phyloP scores from a whole-genome alignment of 2,797 vertebrate genomes.

The Limosa lapponica region DNA sequence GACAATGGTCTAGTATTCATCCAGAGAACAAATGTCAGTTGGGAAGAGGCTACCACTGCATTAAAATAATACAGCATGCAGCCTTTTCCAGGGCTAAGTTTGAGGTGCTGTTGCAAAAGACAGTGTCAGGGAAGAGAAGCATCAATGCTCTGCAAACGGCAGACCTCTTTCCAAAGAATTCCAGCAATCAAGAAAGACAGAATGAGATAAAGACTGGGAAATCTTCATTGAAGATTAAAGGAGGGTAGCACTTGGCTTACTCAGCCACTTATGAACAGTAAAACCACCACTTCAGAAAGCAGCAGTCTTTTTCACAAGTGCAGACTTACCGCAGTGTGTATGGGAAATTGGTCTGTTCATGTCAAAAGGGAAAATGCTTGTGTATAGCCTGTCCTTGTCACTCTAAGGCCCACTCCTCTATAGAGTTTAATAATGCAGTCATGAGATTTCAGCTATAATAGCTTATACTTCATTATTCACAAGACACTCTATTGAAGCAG shows the following conservation, averaged over 20 bases:
- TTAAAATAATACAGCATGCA: background rate
- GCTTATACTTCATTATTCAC: background rate
- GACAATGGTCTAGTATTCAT: background rate
- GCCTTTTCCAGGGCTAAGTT: background rate
- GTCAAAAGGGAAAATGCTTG: rapidly evolving
- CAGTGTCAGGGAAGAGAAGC: background rate
- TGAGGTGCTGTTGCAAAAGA: background rate
- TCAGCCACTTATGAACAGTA: background rate
- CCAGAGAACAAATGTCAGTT: background rate
- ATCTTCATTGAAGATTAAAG: background rate
- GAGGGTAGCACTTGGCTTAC: background rate
- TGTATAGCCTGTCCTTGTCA: background rate
- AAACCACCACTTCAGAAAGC: background rate
- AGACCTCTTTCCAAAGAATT: background rate
- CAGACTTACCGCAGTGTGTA: background rate
- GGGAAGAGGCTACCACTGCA: background rate
- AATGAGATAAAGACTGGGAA: background rate
- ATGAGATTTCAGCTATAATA: background rate
- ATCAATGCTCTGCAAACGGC: background rate
- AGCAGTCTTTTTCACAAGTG: background rate
- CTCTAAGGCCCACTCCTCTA: background rate
- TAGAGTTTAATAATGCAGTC: background rate
- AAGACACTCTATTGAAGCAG: background rate
- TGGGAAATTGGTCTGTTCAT: background rate
- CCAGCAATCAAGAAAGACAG: background rate